Conservation (phyloP, 2,888 invertebrate genomes). For the Cancer borealis region DNA sequence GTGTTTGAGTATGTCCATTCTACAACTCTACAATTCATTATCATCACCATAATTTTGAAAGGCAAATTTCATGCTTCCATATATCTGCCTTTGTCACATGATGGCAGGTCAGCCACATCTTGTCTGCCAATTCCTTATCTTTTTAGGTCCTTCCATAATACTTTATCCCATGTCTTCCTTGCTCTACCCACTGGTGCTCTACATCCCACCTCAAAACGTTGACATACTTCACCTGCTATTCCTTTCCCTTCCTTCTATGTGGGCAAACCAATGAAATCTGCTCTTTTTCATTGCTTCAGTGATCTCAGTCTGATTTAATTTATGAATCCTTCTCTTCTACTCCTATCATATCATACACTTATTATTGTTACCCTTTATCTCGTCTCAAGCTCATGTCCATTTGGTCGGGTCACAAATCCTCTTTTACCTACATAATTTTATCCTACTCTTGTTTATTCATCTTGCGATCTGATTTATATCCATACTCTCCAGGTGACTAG, state of each 20-base stretch:
- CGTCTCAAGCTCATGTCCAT: too few relatives aligned
- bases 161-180: neutral
- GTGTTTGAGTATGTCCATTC: too few relatives aligned
- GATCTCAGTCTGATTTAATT: neutral
- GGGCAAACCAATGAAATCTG: neutral
- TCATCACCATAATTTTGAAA: neutral
- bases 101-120: neutral
- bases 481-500: too few relatives aligned
- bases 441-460: too few relatives aligned
- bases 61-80: neutral
- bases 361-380: neutral
- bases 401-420: too few relatives aligned
- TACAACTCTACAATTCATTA: too few relatives aligned
- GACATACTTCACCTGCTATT: neutral
- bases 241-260: neutral
- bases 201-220: neutral
- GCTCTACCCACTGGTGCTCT: neutral
- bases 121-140: neutral
- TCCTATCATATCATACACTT: neutral
- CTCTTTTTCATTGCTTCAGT: neutral
- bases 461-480: too few relatives aligned
- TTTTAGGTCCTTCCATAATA: neutral
- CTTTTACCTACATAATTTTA: too few relatives aligned
- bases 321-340: neutral
- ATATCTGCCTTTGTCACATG: neutral